phyloP scores from a whole-genome alignment of 1,140 invertebrate genomes.

The Zaprionus gabonicus region DNA sequence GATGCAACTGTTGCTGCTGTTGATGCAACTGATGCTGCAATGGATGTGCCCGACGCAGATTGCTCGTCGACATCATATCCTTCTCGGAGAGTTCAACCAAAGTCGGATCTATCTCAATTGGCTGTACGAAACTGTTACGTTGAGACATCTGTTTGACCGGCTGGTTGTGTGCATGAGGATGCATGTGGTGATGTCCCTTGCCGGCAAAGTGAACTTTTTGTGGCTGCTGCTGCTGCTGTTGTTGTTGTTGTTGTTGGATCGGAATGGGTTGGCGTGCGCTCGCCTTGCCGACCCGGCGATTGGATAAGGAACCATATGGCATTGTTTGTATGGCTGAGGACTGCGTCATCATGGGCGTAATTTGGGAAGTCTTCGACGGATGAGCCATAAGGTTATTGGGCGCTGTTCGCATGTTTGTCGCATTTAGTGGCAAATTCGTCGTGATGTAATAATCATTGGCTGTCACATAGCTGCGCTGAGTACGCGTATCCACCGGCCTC shows the following conservation, averaged over 20 bases:
- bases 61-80: slow-evolving; percentile 32
- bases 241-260: slow-evolving; percentile 7
- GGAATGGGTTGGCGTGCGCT: slow-evolving; percentile 44
- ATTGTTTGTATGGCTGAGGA: slow-evolving; percentile 16
- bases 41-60: slow-evolving; percentile 29
- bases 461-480: slow-evolving; percentile 66
- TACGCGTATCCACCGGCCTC: slow-evolving; percentile 42
- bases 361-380: slow-evolving; percentile 13
- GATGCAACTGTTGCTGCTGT: slow-evolving; percentile 22
- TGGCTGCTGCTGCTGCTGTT: background rate
- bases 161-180: slow-evolving; percentile 13
- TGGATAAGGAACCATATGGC: slow-evolving; percentile 43
- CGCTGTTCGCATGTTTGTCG: slow-evolving; percentile 40
- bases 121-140: background rate
- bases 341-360: slow-evolving; percentile 17
- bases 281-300: slow-evolving; percentile 46
- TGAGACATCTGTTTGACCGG: slow-evolving; percentile 9
- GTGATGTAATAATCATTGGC: slow-evolving; percentile 73
- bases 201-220: slow-evolving; percentile 53
- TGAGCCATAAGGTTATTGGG: slow-evolving; percentile 6
- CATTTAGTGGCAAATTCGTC: slow-evolving; percentile 61
- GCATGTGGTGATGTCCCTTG: slow-evolving; percentile 16
- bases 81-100: slow-evolving; percentile 45
- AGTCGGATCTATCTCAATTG: slow-evolving; percentile 6
- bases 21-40: slow-evolving; percentile 65